Conservation (phyloP, 2,888 invertebrate species). For the Drosophila buzzatii region DNA sequence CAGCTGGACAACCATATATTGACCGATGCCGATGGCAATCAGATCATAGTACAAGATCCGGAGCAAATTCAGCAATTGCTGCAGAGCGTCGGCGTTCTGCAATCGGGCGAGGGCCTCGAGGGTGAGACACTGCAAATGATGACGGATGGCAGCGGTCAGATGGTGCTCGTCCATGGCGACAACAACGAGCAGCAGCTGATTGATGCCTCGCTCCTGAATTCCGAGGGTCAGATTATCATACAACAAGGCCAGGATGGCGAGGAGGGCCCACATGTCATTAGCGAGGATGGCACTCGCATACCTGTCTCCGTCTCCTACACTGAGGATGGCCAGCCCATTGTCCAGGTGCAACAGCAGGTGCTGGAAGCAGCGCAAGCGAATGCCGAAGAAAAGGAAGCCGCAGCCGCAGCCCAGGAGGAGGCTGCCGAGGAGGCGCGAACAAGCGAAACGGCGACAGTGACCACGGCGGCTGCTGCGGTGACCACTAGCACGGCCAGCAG, state of each 20-base stretch:
- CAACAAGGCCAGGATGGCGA: constrained; percentile 85
- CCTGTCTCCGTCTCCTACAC: constrained; percentile 85
- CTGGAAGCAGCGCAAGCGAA: constrained; percentile 64
- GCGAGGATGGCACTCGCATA: constrained; percentile 85
- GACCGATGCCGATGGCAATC: constrained; percentile 85
- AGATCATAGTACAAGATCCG: constrained; percentile 85
- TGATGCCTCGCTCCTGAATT: constrained; percentile 85
- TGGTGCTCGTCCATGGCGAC: constrained; percentile 85
- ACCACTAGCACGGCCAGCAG: constrained; percentile 71
- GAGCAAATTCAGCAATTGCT: constrained; percentile 85
- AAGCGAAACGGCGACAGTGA: constrained; percentile 49
- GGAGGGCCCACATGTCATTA: constrained; percentile 85
- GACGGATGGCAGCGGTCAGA: constrained; percentile 85
- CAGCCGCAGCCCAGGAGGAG: constrained; percentile 43
- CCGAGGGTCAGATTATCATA: constrained; percentile 85
- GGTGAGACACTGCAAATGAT: constrained; percentile 86
- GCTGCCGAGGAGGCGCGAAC: constrained; percentile 55
- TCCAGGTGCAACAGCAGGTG: constrained; percentile 84
- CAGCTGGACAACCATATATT: constrained; percentile 85
- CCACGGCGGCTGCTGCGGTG: constrained; percentile 53
- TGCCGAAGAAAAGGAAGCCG: constrained; percentile 71
- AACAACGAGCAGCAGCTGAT: constrained; percentile 85
- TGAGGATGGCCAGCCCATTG: constrained; percentile 84
- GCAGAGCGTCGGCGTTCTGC: constrained; percentile 85
- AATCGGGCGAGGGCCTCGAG: constrained; percentile 84